Evolutionary conservation across 1,140 invertebrate species (phyloP), one percentile per base, ranked within the genome.

Genomic region (Cherax destructor): DNA sequence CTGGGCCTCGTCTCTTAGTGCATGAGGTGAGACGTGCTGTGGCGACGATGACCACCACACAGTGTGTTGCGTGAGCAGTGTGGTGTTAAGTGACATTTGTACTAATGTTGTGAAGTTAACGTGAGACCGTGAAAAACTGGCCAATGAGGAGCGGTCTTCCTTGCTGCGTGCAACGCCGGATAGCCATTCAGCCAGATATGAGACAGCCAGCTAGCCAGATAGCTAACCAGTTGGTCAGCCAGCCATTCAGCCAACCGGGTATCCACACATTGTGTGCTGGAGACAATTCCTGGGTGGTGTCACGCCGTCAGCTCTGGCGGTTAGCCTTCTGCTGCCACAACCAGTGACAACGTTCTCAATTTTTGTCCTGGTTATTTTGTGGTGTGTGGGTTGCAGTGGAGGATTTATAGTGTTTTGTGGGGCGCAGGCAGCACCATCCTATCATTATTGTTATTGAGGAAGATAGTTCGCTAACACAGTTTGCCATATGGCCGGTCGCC

Each of bases 381-480:
- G 65, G 61, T 69, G 13, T 41, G 13, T 74, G 16, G n/a, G 69
- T 1, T 30, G 69, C 69, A 74, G 69, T 74, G 21, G n/a, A 30
- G 69, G n/a, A 30, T 74, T 74, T 24, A 74, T 74, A 30, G n/a
- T 74, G 24, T 6, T 74, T 24, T 30, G n/a, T 30, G 69, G n/a
- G n/a, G 16, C n/a, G 24, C 30, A 74, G 30, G n/a, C n/a, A 30
- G n/a, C 1, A 74, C n/a, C 69, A 74, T 74, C 69, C 69, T 74
- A 74, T 74, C 69, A 74, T 74, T 74, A 74, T n/a, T 11, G 69
- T 74, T 74, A 74, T 21, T 74, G 69, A 74, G 9, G 61, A 18
- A 65, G 69, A 74, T 7, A 74, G 69, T 74, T 30, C n/a, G 69
- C n/a, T 74, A 74, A n/a, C 69, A 74, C 69, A 74, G 69, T 30